phyloP scores from a whole-genome alignment of 2,113 vertebrate genomes.

The Festucalex cinctus region DNA sequence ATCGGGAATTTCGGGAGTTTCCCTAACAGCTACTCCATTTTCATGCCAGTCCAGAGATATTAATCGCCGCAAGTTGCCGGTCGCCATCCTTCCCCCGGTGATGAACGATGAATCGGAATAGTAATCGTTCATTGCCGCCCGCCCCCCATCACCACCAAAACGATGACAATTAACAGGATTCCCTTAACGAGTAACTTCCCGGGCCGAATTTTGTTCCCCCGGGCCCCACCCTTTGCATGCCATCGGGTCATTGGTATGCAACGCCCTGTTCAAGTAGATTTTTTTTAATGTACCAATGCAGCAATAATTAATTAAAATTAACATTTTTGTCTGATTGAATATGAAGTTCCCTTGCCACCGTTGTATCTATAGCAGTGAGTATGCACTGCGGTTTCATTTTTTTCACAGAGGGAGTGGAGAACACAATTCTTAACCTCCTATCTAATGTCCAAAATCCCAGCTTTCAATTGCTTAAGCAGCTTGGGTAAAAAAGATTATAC shows the following conservation, averaged over 20 bases:
- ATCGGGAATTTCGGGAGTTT: no score
- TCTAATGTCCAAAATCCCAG: conserved; percentile 63
- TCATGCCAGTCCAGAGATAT: no score
- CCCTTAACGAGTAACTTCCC: no score
- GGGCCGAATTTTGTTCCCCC: no score
- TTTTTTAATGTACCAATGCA: not conserved
- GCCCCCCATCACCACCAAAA: no score
- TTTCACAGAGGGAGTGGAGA: conserved; percentile 49
- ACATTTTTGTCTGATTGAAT: not conserved
- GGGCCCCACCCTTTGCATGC: no score
- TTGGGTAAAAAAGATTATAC: conserved; percentile 39
- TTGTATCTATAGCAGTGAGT: conserved; percentile 6
- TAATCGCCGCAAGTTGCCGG: no score
- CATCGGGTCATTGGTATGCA: not conserved
- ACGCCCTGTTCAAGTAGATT: not conserved
- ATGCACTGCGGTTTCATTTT: conserved; percentile 65
- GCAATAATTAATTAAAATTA: not conserved
- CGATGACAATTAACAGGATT: no score
- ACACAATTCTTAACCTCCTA: conserved; percentile 50
- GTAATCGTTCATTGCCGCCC: no score
- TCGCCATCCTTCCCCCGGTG: no score
- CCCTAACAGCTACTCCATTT: no score
- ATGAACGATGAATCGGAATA: no score
- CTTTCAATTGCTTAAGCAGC: conserved; percentile 54
- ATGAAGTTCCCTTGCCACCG: not conserved